Base-by-base conservation (phyloP, 1,140 invertebrate genomes). In the Cryptotermes secundus region DNA sequence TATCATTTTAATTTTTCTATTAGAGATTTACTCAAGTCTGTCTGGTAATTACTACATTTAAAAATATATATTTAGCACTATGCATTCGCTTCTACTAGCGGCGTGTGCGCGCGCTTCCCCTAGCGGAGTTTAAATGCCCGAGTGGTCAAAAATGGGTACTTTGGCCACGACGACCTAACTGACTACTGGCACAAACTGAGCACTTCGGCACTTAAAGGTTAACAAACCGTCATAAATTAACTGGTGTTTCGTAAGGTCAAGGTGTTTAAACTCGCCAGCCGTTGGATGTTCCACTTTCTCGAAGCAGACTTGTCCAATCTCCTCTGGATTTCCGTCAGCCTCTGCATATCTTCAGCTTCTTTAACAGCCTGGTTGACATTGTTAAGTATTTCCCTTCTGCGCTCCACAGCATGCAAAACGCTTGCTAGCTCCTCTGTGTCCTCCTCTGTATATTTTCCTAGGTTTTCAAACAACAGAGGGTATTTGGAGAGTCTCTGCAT, bases 401-500 rank as follows among this genome's bases (percentile, higher is more conserved):
- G 92, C 81, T 96, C 94, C 2, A 96, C 90, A 9, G 96, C 95
- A 36, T 93, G 90, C 83, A 93, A 89, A 42, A 97, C 91, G 36
- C 90, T 90, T 35, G 90, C 90, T 84, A 94, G 91, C 86, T 97
- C 95, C 84, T 93, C 92, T 38, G 90, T 89, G 80, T 91, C 91
- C 14, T 92, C 90, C 14, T 91, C 90, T 38, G 92, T 92, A 80
- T 94, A 95, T 87, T 97, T 98, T 81, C 94, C 93, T 35, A 99
- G 91, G 87, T 96, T 96, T 88, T 99, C 97, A 84, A 99, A 94
- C 0, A 99, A 91, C 24, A 99, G 89, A 34, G 98, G 98, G 90
- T 99, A 99, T 90, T 99, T 99, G 2, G 98, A 98, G 81, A 99
- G 90, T 87, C 96, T 93, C 90, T 97, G 95, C 95, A 99, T 96